Base-by-base conservation (phyloP, 1,140 invertebrate genomes). In the Epicauta chinensis region DNA sequence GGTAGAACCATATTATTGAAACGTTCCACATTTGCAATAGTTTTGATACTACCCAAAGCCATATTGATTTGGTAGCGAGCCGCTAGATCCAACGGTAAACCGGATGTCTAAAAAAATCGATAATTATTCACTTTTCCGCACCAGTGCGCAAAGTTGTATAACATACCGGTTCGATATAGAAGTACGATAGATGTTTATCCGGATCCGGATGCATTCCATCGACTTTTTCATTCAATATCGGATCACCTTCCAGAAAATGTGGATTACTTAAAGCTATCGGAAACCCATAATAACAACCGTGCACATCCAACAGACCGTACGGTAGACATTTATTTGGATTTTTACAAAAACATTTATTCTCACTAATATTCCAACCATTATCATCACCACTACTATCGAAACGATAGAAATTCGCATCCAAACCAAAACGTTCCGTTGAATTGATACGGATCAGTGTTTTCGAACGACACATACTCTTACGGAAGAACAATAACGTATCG, bases 241-340 rank as follows among this genome's bases (percentile, higher is more conserved):
- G 76, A 59, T 89, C 86, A 2, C 81, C 79, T 50, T 86, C 75
- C 62, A 85, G 83, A 69, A 93, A 95, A 69, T 96, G 92, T 2
- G 91, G 91, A 63, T 86, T 89, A n/a, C 91, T 91, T 0, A 92
- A 67, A 1, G 86, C 84, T 32, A 92, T 89, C 0, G 89, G 89
- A 65, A 90, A 90, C 2, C 87, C 86, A 59, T 90, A 91, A 65
- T 89, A 91, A 59, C 87, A 91, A 51, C 86, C 81, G 0, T 81
- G 82, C 9, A 90, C 86, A 59, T 90, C 87, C 3, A 89, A 76
- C 1, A 90, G 61, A 2, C 87, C 87, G 16, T 75, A 63, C n/a
- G 79, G 77, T 13, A 88, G 70, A 63, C 87, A 89, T 43, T 76
- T 70, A 40, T 79, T 79, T 74, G 64, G 44, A 72, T 78, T 77